Conservation (phyloP, 2,797 vertebrate species). For the Pachyuromys duprasi region DNA sequence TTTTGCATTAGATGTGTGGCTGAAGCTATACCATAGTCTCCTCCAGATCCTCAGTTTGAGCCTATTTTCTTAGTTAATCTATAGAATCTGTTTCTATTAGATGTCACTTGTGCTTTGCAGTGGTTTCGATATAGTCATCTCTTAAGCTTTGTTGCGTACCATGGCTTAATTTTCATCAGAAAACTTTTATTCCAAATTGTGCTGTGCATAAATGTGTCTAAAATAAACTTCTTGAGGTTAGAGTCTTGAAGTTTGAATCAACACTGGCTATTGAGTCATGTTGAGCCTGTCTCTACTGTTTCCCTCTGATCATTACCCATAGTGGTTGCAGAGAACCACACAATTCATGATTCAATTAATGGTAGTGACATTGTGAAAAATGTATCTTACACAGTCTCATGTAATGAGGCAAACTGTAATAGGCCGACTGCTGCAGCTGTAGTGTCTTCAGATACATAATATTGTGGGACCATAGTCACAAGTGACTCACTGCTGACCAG, state of each 20-base stretch:
- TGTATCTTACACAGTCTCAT: neutral
- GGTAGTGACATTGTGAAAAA: neutral
- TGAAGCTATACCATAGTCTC: fast-evolving
- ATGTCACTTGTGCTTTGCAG: neutral
- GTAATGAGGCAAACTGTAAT: neutral
- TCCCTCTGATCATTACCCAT: neutral
- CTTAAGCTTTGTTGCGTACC: neutral
- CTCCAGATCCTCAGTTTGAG: neutral
- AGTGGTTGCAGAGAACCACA: neutral
- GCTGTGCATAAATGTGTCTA: neutral
- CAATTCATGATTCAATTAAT: neutral
- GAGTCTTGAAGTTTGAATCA: neutral
- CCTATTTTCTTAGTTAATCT: neutral
- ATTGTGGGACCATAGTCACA: neutral
- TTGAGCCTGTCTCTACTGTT: neutral
- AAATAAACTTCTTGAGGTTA: neutral
- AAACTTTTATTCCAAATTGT: neutral
- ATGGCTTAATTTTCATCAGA: neutral
- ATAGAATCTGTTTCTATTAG: neutral
- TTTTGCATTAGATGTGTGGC: neutral
- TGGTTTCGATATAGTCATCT: neutral
- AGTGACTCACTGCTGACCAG: neutral
- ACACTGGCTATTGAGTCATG: neutral
- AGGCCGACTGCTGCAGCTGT: neutral
- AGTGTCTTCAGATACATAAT: neutral